Evolutionary conservation across 2,797 vertebrate genomes (phyloP).

Genomic region (Otolemur crassicaudatus): DNA sequence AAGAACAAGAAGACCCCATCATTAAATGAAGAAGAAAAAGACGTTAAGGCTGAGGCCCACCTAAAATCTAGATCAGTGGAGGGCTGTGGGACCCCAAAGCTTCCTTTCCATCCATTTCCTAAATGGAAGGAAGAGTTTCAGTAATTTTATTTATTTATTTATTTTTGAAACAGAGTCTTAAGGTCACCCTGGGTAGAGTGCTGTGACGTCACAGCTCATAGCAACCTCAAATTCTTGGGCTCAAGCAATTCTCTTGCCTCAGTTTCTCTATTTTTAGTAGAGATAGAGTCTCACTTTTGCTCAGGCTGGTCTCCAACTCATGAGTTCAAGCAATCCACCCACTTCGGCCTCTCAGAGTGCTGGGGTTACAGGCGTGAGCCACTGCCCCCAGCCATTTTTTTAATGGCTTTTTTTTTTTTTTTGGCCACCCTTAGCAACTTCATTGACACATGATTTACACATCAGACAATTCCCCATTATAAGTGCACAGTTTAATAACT

Average conservation of each 20-base stretch:
- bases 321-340: too few relatives aligned
- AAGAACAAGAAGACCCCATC: conserved; percentile 7
- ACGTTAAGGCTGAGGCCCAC: background rate
- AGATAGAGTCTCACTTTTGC: too few relatives aligned
- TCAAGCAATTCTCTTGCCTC: too few relatives aligned
- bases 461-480: background rate
- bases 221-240: too few relatives aligned
- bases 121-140: background rate
- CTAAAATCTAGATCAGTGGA: background rate
- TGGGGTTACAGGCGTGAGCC: too few relatives aligned
- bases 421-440: background rate
- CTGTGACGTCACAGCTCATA: too few relatives aligned
- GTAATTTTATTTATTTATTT: background rate
- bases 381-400: too few relatives aligned
- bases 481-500: background rate
- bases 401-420: background rate
- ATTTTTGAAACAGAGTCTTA: too few relatives aligned
- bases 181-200: too few relatives aligned
- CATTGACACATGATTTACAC: background rate
- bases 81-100: background rate
- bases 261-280: too few relatives aligned
- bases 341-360: too few relatives aligned
- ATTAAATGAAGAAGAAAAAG: background rate
- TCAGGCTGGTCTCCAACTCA: too few relatives aligned
- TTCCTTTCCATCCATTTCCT: background rate